These are phyloP conservation scores for Oryzias curvinotus DNA, from an alignment of 2,113 vertebrate species.

Conservation along the genomic window DNA sequence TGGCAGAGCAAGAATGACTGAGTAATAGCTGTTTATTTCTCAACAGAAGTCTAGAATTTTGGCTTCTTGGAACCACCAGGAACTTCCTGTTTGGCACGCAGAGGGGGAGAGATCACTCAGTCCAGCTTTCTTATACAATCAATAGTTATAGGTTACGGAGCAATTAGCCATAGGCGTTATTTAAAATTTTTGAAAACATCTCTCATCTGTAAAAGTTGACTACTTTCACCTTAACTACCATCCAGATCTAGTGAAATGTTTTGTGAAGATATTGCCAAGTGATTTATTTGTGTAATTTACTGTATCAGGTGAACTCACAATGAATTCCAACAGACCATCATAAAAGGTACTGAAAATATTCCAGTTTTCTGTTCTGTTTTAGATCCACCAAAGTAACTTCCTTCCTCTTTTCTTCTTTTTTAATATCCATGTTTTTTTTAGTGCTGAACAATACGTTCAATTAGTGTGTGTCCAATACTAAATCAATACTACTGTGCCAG, in stretches of 20 bases:
- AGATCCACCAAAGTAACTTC: slow-evolving; percentile 21
- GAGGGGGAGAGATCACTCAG: too few relatives aligned
- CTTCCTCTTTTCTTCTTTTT: slow-evolving; percentile 25
- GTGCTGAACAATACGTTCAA: slow-evolving; percentile 52
- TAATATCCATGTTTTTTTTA: slow-evolving; percentile 17
- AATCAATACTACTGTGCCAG: slow-evolving; percentile 47
- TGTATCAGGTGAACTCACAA: slow-evolving; percentile 57
- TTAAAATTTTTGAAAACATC: too few relatives aligned
- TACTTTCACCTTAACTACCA: slow-evolving; percentile 1
- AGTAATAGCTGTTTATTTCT: too few relatives aligned
- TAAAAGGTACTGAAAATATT: slow-evolving; percentile 36
- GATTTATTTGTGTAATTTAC: slow-evolving; percentile 47
- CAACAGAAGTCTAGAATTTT: too few relatives aligned
- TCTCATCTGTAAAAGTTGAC: neutral
- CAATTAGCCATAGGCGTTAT: too few relatives aligned
- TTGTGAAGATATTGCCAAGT: slow-evolving; percentile 12
- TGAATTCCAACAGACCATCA: slow-evolving; percentile 76
- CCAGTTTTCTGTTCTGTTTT: slow-evolving; percentile 25
- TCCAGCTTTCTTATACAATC: too few relatives aligned
- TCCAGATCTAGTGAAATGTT: slow-evolving; percentile 1
- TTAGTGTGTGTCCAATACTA: slow-evolving; percentile 50
- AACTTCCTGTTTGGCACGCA: too few relatives aligned
- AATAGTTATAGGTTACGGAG: too few relatives aligned
- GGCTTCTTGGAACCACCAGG: too few relatives aligned
- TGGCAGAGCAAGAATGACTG: too few relatives aligned